These are phyloP conservation scores for Dastarcus helophoroides DNA, from an alignment of 2,888 invertebrate species.

Conservation along the genomic window DNA sequence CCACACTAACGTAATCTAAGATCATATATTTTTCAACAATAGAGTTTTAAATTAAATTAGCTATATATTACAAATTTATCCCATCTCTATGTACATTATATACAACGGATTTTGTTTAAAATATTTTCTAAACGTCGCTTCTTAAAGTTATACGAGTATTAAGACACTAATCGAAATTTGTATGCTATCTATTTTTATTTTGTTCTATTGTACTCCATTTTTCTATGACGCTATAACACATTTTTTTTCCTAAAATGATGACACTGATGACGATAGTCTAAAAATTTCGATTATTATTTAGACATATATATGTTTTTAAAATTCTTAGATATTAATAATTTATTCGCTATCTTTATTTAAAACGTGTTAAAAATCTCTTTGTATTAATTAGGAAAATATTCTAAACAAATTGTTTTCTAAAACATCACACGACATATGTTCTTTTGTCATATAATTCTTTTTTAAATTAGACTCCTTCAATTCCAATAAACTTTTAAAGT, in stretches of 20 bases:
- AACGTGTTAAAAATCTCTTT: not conserved
- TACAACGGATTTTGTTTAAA: constrained; percentile 30
- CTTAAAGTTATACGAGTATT: constrained; percentile 1
- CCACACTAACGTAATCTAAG: no score
- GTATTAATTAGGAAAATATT: constrained; percentile 25
- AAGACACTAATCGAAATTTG: constrained; percentile 6
- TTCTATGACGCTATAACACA: no score
- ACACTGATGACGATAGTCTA: no score
- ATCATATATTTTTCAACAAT: constrained; percentile 35
- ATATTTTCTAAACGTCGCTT: constrained; percentile 22
- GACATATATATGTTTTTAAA: no score
- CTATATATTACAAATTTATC: constrained; percentile 34
- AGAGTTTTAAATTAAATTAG: constrained; percentile 32
- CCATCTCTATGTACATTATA: constrained; percentile 31
- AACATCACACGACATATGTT: constrained; percentile 28
- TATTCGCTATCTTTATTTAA: no score
- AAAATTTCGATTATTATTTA: no score
- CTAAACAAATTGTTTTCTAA: constrained; percentile 23
- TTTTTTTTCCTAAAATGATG: no score
- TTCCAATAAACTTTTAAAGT: constrained; percentile 36
- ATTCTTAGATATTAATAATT: no score
- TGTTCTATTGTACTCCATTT: no score
- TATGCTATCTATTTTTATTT: no score
- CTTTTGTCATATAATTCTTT: constrained; percentile 16
- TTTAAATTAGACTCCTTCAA: constrained; percentile 22